These are phyloP conservation scores for Collichthys lucidus DNA, from an alignment of 2,113 vertebrate species.

Conservation along the genomic window DNA sequence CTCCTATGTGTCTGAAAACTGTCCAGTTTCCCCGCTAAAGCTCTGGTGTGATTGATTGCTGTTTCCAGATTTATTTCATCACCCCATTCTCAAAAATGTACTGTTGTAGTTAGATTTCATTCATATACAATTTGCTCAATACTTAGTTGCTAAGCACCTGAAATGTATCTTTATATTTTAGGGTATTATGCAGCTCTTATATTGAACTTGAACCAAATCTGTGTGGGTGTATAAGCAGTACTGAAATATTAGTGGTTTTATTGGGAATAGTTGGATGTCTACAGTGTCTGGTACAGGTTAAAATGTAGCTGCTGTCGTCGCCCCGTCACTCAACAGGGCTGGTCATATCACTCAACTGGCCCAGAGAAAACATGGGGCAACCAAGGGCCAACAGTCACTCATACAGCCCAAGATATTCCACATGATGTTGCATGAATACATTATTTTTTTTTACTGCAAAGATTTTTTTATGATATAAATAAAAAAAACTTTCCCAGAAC, in stretches of 20 bases:
- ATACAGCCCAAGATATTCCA: conserved; percentile 27
- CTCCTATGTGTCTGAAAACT: conserved; percentile 83
- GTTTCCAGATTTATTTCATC: conserved; percentile 81
- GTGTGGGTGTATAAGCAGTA: conserved; percentile 1
- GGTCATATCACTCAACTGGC: not conserved
- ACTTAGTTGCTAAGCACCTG: conserved; percentile 56
- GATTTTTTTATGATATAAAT: conserved; percentile 54
- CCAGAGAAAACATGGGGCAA: not conserved
- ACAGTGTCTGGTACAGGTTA: conserved; percentile 24
- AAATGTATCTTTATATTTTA: conserved; percentile 43
- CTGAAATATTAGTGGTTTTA: conserved; percentile 43
- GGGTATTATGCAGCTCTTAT: conserved; percentile 30
- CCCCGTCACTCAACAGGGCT: not conserved
- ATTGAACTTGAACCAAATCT: conserved; percentile 14
- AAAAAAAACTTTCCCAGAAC: conserved; percentile 26
- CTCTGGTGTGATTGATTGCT: conserved; percentile 79
- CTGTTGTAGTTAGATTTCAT: conserved; percentile 57
- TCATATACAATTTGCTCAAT: conserved; percentile 50
- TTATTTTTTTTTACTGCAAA: conserved; percentile 40
- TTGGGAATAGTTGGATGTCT: conserved; percentile 24
- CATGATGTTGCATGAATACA: conserved; percentile 28
- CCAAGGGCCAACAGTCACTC: conserved; percentile 16
- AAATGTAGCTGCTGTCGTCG: conserved; percentile 42
- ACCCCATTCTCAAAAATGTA: conserved; percentile 68
- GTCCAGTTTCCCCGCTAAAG: conserved; percentile 77